Conservation (phyloP, 92 coral and sea anemone genomes). For the Palythoa caribaeorum region DNA sequence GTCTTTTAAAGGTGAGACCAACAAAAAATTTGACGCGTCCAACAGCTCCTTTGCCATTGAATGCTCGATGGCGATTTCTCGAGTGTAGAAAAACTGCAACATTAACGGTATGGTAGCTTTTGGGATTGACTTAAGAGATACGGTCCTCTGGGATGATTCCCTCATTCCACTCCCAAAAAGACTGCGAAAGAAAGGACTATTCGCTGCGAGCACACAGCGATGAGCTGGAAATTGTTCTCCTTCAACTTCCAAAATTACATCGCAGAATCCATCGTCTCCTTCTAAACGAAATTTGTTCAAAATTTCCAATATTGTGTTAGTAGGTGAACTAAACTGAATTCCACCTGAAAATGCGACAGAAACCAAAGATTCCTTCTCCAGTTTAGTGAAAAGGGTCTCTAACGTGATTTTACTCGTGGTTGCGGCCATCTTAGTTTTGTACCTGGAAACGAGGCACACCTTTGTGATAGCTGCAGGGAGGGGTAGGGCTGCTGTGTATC, state of each 20-base stretch:
- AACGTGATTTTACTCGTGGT: slow-evolving; percentile 1
- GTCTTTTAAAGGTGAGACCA: slow-evolving; percentile 38
- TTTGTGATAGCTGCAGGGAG: background rate
- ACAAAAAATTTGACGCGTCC: slow-evolving; percentile 30
- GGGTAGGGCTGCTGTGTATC: background rate
- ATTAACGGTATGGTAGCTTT: slow-evolving; percentile 18
- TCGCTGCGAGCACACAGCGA: slow-evolving; percentile 42
- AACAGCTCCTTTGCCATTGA: slow-evolving; percentile 28
- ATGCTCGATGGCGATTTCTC: slow-evolving; percentile 31
- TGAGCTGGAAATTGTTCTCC: slow-evolving; percentile 29
- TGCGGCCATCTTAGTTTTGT: slow-evolving; percentile 23
- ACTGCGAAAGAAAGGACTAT: slow-evolving; percentile 44
- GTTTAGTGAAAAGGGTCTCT: slow-evolving; percentile 18
- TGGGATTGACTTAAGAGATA: slow-evolving; percentile 28
- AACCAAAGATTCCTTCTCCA: slow-evolving; percentile 26
- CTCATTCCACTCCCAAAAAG: slow-evolving; percentile 42
- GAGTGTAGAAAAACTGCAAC: slow-evolving; percentile 46
- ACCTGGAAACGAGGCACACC: slow-evolving; percentile 6
- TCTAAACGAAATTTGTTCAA: slow-evolving; percentile 41
- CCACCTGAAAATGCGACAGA: slow-evolving; percentile 25
- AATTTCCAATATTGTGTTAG: slow-evolving; percentile 22
- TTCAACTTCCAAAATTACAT: slow-evolving; percentile 39
- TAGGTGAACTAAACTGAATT: slow-evolving; percentile 26
- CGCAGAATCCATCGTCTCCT: slow-evolving; percentile 48
- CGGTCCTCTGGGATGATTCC: slow-evolving; percentile 30